Evolutionary conservation across 2,888 invertebrate genomes (phyloP), one percentile per base, ranked within the genome.

Genomic region (Tenthredo distinguenda): DNA sequence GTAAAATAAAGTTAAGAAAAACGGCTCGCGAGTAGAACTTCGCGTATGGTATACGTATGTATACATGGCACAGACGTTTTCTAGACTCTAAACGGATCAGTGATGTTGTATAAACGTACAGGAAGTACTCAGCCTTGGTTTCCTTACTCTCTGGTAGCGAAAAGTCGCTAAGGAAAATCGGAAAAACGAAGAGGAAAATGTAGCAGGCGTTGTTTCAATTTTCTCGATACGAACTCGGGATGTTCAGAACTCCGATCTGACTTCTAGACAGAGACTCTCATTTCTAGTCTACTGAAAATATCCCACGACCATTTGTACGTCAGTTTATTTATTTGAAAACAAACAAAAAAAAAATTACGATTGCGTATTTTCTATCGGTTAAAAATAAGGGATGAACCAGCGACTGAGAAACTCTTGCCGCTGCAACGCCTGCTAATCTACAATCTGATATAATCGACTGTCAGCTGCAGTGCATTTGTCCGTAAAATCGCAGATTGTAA

Each of bases 151-250:
- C 31, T 74, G 40, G 40, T 74, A 74, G n/a, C 72, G 15, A 18
- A 26, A 77, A 77, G 55, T 55, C 77, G 15, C 50, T n/a, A 12
- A 31, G 50, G 55, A 31, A 34, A 34, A 15, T 31, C 3, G 12
- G 47, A 77, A 77, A 55, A 31, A 55, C 18, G 31, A 74, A 74
- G 47, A 55, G n/a, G 34, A 1, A 55, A 77, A 50, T 50, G n/a
- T 43, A 74, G 43, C 74, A 74, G 74, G 10, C 77, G 55, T 50
- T 77, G 50, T 50, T 77, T 50, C 77, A 77, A 50, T 77, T 77
- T 50, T 50, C 77, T 77, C 77, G 76, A 76, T 76, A 76, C 76
- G 76, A 50, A 76, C 76, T 50, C 50, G 15, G 37, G 50, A n/a
- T 77, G 55, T 77, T 31, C 55, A 77, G 10, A 47, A 47, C 55